A percentile compares a stretch with the other conserved stretches of the same genome.
These are phyloP conservation scores for Colostygia pectinataria DNA, from an alignment of 2,888 invertebrate genomes.

Conservation along the genomic window DNA sequence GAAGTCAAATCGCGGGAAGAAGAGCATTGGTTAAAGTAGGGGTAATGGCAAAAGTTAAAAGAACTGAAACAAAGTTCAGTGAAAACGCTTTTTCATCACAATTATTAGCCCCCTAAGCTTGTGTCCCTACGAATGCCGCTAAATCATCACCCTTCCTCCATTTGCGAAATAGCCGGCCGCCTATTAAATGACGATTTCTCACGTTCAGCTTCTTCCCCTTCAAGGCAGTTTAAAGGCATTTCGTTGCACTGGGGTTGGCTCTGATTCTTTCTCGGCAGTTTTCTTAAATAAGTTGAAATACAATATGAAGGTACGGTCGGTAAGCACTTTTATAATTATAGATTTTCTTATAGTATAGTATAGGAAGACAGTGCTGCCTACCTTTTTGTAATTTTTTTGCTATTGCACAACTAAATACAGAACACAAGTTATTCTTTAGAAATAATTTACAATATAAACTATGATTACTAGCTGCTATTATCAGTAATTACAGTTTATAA, in stretches of 20 bases:
- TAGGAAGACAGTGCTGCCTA: too few species aligned
- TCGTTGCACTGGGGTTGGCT: constrained; percentile 43
- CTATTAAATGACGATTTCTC: constrained; percentile 81
- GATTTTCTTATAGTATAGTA: too few species aligned
- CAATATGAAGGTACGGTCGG: constrained; percentile 28
- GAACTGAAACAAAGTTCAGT: constrained; percentile 11
- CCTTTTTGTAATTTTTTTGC: too few species aligned
- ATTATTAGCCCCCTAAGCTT: constrained; percentile 35
- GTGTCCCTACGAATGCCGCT: constrained; percentile 40
- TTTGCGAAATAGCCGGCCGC: constrained; percentile 63
- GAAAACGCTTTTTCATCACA: constrained; percentile 29
- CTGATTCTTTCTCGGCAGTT: constrained; percentile 36
- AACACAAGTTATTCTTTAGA: too few species aligned
- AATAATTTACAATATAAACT: too few species aligned
- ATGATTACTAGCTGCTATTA: too few species aligned
- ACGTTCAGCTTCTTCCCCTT: constrained; percentile 39
- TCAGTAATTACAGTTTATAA: too few species aligned
- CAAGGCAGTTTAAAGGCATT: constrained; percentile 52
- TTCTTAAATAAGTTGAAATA: constrained; percentile 30
- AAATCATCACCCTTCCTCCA: constrained; percentile 62
- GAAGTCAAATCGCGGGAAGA: too few species aligned
- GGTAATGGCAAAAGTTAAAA: constrained; percentile 5
- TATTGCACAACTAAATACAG: too few species aligned
- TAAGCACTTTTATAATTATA: too few species aligned
- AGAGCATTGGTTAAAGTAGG: neutral